Conservation (phyloP, 2,797 vertebrate genomes). For the Liasis olivaceus region DNA sequence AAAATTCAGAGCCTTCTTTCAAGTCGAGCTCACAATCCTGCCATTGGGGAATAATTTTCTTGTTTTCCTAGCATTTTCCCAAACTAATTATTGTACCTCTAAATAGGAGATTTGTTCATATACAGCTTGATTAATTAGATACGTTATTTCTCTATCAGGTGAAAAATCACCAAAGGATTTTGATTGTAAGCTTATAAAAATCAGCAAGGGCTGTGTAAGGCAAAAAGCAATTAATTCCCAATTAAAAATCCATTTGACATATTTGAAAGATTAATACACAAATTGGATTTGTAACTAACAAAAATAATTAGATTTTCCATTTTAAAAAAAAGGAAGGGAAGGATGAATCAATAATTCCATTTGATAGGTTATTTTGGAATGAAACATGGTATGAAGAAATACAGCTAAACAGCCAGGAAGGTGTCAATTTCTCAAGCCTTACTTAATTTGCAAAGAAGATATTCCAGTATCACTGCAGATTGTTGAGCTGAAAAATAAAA, state of each 20-base stretch:
- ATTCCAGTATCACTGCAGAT: not conserved
- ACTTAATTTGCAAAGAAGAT: not conserved
- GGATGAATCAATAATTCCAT: not conserved
- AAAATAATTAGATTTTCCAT: constrained; percentile 51
- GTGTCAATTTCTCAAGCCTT: not conserved
- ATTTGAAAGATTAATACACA: constrained; percentile 71
- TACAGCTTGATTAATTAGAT: constrained; percentile 74
- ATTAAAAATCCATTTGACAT: constrained; percentile 74
- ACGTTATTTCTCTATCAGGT: constrained; percentile 73
- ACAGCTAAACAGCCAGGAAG: not conserved
- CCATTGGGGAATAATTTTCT: constrained; percentile 71
- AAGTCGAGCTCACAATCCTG: constrained; percentile 59
- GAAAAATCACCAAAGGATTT: constrained; percentile 70
- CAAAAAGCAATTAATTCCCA: constrained; percentile 70
- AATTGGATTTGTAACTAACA: constrained; percentile 67
- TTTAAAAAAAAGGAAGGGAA: not conserved
- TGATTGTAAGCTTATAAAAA: constrained; percentile 64
- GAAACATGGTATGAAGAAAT: constrained; percentile 1
- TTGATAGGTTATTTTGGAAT: constrained; percentile 20
- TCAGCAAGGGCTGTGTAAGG: constrained; percentile 58
- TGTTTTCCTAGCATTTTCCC: constrained; percentile 68
- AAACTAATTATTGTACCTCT: constrained; percentile 71
- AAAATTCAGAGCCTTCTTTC: constrained; percentile 66
- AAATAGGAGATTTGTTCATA: constrained; percentile 69
- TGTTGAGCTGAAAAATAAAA: not conserved